phyloP scores from a whole-genome alignment of 2,113 vertebrate genomes.

The Ictalurus furcatus region DNA sequence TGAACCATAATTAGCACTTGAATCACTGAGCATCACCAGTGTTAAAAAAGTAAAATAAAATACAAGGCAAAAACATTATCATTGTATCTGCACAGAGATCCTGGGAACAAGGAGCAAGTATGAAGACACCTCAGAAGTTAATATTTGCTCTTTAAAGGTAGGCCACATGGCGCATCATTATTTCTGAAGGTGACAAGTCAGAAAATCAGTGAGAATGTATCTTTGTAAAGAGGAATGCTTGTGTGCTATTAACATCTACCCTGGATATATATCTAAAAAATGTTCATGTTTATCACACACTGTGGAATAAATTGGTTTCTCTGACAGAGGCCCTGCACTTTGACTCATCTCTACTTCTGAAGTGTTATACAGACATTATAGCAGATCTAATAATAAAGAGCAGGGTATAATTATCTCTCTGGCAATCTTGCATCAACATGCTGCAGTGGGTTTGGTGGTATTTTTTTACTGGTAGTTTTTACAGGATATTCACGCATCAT shows the following conservation, averaged over 20 bases:
- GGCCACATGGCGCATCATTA: neutral
- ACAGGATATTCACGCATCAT: neutral
- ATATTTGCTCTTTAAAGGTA: slow-evolving; percentile 6
- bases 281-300: neutral
- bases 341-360: neutral
- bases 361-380: neutral
- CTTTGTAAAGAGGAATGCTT: neutral
- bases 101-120: neutral
- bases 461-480: neutral
- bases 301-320: neutral
- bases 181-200: neutral
- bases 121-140: slow-evolving; percentile 1
- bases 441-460: no score
- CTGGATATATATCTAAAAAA: neutral
- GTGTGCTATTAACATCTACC: neutral
- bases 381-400: neutral
- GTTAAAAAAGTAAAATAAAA: neutral
- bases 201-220: neutral
- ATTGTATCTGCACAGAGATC: slow-evolving; percentile 15
- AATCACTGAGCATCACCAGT: neutral
- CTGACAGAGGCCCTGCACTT: neutral
- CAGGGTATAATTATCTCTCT: neutral
- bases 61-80: neutral
- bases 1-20: slow-evolving; percentile 8
- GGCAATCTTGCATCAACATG: neutral